Base-by-base conservation (phyloP, 2,888 invertebrate species). In the Boloria euphrosyne region DNA sequence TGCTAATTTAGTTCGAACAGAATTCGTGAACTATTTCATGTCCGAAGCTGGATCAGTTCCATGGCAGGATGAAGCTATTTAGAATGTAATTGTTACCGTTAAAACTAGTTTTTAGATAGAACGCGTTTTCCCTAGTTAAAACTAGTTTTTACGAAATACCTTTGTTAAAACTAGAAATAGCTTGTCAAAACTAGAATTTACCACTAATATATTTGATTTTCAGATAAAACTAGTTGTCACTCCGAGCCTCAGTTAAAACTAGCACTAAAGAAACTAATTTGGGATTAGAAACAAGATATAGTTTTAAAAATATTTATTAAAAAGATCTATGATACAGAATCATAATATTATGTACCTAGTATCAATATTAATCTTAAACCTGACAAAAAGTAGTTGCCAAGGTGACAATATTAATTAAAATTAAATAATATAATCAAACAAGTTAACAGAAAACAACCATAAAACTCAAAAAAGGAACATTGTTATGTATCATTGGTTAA, bases 111-210 rank as follows among this genome's bases (percentile, higher is more conserved):
- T n/a, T n/a, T n/a, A n/a, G n/a, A n/a, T n/a, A n/a, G n/a, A n/a
- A n/a, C n/a, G n/a, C n/a, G n/a, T n/a, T n/a, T n/a, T n/a, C n/a
- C n/a, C n/a, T n/a, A n/a, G n/a, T n/a, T n/a, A n/a, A n/a, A n/a
- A n/a, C n/a, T n/a, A n/a, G n/a, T n/a, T n/a, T n/a, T n/a, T n/a
- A n/a, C n/a, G n/a, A n/a, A n/a, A n/a, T n/a, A n/a, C n/a, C n/a
- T n/a, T n/a, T n/a, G n/a, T 44, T 44, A 44, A 57, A 44, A 44
- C 44, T 44, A 44, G 44, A 44, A 44, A 44, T 44, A 44, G 7
- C 44, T 44, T 7, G 44, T 7, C 44, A 44, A 44, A 44, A 44
- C 44, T 44, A 44, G 44, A 44, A 44, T 44, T 44, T 44, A 44
- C 44, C 44, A 44, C 44, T 44, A 13, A 44, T 44, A 44, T 44